Evolutionary conservation across 2,888 invertebrate genomes (phyloP).

Genomic region (Torymus auratus): DNA sequence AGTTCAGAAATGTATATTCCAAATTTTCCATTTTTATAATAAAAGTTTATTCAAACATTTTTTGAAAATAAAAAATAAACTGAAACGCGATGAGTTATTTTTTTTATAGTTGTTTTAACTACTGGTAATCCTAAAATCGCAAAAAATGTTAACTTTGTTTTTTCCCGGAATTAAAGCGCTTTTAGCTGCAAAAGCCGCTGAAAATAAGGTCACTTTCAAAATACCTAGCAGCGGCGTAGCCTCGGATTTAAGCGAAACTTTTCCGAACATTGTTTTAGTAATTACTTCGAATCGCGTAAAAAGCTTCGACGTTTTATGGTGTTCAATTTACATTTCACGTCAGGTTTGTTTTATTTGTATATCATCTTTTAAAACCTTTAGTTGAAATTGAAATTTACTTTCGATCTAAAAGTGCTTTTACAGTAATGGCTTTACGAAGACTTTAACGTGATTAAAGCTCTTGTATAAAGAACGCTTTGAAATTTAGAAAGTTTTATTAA

Average conservation of each 20-base stretch:
- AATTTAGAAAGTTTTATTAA: not conserved
- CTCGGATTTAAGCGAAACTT: slow-evolving; percentile 30
- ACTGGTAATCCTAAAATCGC: not conserved
- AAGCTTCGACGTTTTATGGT: slow-evolving; percentile 7
- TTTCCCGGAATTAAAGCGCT: slow-evolving; percentile 31
- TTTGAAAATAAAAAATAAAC: too few relatives aligned
- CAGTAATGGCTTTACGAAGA: not conserved
- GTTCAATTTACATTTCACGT: not conserved
- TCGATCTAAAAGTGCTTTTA: too few relatives aligned
- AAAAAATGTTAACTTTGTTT: slow-evolving; percentile 26
- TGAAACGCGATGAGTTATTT: too few relatives aligned
- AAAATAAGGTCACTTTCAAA: slow-evolving; percentile 47
- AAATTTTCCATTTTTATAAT: too few relatives aligned
- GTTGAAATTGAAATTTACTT: too few relatives aligned
- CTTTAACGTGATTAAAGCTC: not conserved
- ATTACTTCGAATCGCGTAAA: slow-evolving; percentile 17
- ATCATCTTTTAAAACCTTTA: too few relatives aligned
- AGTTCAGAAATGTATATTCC: too few relatives aligned
- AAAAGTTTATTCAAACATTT: too few relatives aligned
- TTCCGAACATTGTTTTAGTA: slow-evolving; percentile 20
- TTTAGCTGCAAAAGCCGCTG: slow-evolving; percentile 34
- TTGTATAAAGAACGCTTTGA: not conserved
- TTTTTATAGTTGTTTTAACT: not conserved
- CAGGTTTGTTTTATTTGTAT: too few relatives aligned
- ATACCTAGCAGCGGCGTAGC: slow-evolving; percentile 5